These are phyloP conservation scores for Pachyramphus minor DNA, from an alignment of 2,113 vertebrate genomes.

Conservation along the genomic window DNA sequence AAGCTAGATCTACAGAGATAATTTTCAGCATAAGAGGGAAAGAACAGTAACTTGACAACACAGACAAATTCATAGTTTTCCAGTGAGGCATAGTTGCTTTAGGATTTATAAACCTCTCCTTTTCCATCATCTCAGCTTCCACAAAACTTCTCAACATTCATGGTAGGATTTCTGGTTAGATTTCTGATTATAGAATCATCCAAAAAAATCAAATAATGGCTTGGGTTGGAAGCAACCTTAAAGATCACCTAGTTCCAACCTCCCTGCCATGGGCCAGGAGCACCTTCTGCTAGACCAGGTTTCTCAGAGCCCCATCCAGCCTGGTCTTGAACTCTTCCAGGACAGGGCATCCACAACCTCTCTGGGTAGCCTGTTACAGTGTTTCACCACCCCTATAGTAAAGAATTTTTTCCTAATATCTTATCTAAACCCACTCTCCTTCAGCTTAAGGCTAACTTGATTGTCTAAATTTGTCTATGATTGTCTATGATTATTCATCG, in stretches of 20 bases:
- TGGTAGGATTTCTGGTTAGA: background rate
- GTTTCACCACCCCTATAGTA: background rate
- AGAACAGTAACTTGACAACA: background rate
- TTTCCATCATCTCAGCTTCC: background rate
- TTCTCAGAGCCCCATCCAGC: background rate
- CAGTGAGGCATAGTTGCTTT: background rate
- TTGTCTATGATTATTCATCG: background rate
- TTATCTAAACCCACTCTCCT: background rate
- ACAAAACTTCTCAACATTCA: background rate
- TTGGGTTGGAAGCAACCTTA: background rate
- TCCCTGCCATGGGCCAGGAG: background rate
- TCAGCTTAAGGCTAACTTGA: background rate
- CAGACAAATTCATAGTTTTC: background rate
- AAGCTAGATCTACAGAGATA: background rate
- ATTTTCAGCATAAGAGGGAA: background rate
- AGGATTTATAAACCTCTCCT: background rate
- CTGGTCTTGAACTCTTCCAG: background rate
- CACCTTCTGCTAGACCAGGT: background rate
- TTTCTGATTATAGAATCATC: background rate
- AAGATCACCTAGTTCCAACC: background rate
- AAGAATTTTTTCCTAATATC: background rate
- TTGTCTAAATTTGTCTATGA: background rate
- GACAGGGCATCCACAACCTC: background rate
- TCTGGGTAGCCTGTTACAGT: background rate
- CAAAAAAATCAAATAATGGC: too few species aligned